These are phyloP conservation scores for Otolemur crassicaudatus DNA, from an alignment of 2,797 vertebrate genomes.

Conservation along the genomic window DNA sequence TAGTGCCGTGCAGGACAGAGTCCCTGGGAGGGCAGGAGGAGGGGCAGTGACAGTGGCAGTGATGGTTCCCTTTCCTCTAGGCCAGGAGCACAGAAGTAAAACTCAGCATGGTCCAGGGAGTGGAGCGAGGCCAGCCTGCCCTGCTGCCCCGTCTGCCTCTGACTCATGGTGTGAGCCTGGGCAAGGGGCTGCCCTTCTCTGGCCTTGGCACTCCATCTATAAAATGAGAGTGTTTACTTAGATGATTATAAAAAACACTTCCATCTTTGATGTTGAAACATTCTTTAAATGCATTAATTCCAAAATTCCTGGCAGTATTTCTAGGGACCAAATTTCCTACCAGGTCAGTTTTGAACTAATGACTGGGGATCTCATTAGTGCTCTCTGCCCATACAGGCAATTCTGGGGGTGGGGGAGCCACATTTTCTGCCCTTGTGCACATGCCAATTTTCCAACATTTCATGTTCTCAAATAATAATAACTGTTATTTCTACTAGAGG, in stretches of 20 bases:
- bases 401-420: neutral
- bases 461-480: conserved; percentile 66
- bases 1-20: neutral
- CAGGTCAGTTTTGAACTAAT: conserved; percentile 81
- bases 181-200: neutral
- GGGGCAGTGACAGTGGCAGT: neutral
- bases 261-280: conserved; percentile 32
- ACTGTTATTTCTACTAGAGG: conserved; percentile 51
- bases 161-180: neutral
- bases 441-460: conserved; percentile 68
- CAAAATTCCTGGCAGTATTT: conserved; percentile 75
- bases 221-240: neutral
- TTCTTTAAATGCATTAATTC: conserved; percentile 67
- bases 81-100: neutral
- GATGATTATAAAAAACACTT: conserved; percentile 1
- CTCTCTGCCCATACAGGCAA: conserved; percentile 69
- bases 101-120: accelerated
- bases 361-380: conserved; percentile 79
- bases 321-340: conserved; percentile 77
- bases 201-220: neutral
- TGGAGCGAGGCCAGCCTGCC: neutral
- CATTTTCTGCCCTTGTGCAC: neutral
- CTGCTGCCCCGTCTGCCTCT: neutral
- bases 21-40: neutral
- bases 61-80: neutral